Percentiles rank a stretch among this genome's conserved stretches.
Conservation (phyloP, 2,797 vertebrate species). For the Enteromius unitaeniatus region DNA sequence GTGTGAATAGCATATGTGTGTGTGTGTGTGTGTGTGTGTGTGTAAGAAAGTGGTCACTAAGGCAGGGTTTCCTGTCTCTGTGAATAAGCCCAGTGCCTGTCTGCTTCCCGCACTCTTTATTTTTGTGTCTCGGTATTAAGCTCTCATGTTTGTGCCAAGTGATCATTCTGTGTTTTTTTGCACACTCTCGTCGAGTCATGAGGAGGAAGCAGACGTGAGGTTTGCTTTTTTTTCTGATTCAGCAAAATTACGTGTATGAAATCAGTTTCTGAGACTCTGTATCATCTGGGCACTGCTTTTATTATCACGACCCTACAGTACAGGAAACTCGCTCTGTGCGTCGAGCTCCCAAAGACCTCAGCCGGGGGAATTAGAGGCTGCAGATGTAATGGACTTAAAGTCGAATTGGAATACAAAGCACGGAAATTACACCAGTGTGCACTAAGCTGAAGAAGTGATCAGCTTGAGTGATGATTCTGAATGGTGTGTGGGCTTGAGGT, state of each 20-base stretch:
- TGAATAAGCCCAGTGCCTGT: constrained; percentile 44
- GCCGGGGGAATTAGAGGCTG: neutral
- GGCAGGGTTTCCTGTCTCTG: constrained; percentile 55
- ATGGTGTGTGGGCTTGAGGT: neutral
- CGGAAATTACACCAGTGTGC: constrained; percentile 37
- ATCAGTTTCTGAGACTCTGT: constrained; percentile 28
- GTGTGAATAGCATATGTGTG: constrained; percentile 13
- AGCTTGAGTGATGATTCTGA: neutral
- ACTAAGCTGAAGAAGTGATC: constrained; percentile 6
- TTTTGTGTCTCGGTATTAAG: constrained; percentile 25
- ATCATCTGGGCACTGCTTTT: constrained; percentile 26
- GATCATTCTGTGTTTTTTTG: neutral
- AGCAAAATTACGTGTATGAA: constrained; percentile 21
- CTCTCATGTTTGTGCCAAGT: neutral
- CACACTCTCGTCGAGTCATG: neutral
- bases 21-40: constrained; percentile 28
- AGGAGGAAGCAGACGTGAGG: constrained; percentile 31
- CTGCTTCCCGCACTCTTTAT: constrained; percentile 47
- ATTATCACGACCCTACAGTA: constrained; percentile 38
- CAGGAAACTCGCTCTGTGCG: constrained; percentile 32
- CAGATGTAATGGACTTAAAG: constrained; percentile 21
- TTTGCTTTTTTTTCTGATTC: constrained; percentile 41
- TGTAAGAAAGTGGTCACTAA: constrained; percentile 46
- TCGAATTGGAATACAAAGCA: constrained; percentile 33
- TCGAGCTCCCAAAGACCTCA: constrained; percentile 30